Percentiles rank a stretch among this genome's conserved stretches.
These are phyloP conservation scores for Arge pagana DNA, from an alignment of 2,888 invertebrate genomes.

Conservation along the genomic window DNA sequence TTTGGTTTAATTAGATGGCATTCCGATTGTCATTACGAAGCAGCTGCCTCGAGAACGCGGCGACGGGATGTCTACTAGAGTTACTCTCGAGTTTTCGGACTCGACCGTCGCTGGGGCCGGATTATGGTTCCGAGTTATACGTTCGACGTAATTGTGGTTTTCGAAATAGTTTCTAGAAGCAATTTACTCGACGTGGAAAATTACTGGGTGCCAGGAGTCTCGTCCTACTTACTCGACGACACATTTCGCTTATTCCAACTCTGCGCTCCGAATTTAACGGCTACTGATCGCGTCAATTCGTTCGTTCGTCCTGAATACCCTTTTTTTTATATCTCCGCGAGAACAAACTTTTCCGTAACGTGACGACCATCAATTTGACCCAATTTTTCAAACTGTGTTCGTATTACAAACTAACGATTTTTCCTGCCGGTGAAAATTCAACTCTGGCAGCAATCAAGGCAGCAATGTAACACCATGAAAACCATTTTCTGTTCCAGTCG, in stretches of 20 bases:
- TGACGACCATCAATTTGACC: no score
- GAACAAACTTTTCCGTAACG: no score
- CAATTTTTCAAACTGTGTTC: no score
- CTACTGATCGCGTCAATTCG: neutral
- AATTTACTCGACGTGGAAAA: constrained; percentile 38
- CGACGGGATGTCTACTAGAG: constrained; percentile 16
- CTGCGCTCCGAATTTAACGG: constrained; percentile 30
- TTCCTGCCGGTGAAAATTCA: no score
- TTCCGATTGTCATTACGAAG: constrained; percentile 39
- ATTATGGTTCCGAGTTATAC: constrained; percentile 31
- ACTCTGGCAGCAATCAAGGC: neutral
- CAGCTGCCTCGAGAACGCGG: constrained; percentile 21
- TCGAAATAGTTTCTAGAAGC: constrained; percentile 48
- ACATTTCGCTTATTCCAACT: constrained; percentile 33
- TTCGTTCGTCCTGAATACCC: constrained; percentile 27
- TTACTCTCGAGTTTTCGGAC: constrained; percentile 5
- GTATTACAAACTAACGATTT: no score
- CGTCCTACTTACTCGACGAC: constrained; percentile 22
- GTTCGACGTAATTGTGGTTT: constrained; percentile 42
- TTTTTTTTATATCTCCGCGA: constrained; percentile 25
- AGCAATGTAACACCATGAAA: constrained; percentile 12
- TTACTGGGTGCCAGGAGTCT: constrained; percentile 1
- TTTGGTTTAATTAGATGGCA: constrained; percentile 42
- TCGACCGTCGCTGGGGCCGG: constrained; percentile 25
- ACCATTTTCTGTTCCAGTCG: constrained; percentile 40